These are phyloP conservation scores for Halcyon malimbica DNA, from an alignment of 2,113 vertebrate species.

Conservation along the genomic window DNA sequence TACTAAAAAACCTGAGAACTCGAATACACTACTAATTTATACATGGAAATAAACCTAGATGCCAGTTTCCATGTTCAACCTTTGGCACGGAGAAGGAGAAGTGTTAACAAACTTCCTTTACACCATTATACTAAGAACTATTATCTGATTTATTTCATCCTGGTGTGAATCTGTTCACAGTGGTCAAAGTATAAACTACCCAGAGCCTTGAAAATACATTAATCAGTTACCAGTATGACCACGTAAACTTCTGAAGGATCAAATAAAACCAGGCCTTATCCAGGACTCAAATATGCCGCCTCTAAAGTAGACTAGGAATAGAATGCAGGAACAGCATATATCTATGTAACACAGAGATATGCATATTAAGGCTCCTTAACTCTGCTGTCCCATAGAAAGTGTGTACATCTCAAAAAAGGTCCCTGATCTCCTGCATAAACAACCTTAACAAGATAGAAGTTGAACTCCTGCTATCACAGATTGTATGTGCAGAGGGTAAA, in stretches of 20 bases:
- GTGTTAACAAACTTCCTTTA: neutral
- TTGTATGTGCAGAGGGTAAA: neutral
- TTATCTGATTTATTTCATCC: neutral
- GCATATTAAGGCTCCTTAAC: neutral
- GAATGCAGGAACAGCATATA: neutral
- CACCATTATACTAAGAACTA: neutral
- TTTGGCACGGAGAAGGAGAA: neutral
- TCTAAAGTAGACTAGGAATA: neutral
- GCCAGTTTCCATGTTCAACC: neutral
- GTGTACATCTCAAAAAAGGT: neutral
- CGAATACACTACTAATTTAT: neutral
- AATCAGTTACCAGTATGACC: neutral
- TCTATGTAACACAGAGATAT: accelerated
- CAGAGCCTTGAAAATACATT: neutral
- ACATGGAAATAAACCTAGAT: neutral
- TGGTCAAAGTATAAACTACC: neutral
- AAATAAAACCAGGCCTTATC: neutral
- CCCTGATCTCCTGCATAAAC: neutral
- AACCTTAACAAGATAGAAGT: neutral
- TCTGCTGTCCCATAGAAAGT: neutral
- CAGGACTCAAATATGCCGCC: neutral
- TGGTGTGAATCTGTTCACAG: neutral
- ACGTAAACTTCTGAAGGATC: neutral
- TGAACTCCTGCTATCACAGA: neutral
- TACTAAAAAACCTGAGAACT: neutral